Base-by-base conservation (phyloP, 2,888 invertebrate species). In the Netelia inedita region DNA sequence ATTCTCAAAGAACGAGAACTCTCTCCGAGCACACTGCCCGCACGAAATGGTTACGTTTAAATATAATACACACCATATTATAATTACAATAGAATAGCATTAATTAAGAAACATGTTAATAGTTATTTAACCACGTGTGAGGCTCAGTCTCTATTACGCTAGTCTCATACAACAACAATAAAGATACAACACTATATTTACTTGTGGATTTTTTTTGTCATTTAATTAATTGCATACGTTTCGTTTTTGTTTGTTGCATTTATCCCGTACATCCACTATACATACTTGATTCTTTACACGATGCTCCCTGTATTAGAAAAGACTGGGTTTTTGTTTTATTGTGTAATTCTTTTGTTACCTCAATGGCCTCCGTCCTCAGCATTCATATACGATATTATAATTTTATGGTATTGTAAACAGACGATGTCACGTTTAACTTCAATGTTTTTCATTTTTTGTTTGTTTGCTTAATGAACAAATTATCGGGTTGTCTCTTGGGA, bases 81-180 rank as follows among this genome's bases (percentile, higher is more conserved):
- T 92, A 91, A 92, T 91, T 91, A 91, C 88, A 91, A 91, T 91
- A 91, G 92, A 84, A 61, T 91, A 92, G 89, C 87, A 91, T 91
- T 91, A 90, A 92, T 91, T 92, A 91, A 92, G 91, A 92, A 92
- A 57, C 92, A 91, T 87, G 89, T 90, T 91, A 91, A 91, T 91
- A 91, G 89, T 91, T 91, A 90, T 78, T 91, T 90, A 91, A 93
- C 90, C 92, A 93, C 86, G 78, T 86, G 86, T 90, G 91, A 91
- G 91, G 92, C 90, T 93, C 92, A 92, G 92, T 93, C 92, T 93
- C 92, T 93, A 92, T 93, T 92, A 92, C 88, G 90, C 93, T 93
- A 92, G 90, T 92, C 91, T 89, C 92, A 92, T 93, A 92, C 92
- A 92, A 92, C 91, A 92, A 92, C 91, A 92, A 89, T 89, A 88